These are phyloP conservation scores for Archilochus colubris DNA, from an alignment of 2,113 vertebrate species.

Conservation along the genomic window DNA sequence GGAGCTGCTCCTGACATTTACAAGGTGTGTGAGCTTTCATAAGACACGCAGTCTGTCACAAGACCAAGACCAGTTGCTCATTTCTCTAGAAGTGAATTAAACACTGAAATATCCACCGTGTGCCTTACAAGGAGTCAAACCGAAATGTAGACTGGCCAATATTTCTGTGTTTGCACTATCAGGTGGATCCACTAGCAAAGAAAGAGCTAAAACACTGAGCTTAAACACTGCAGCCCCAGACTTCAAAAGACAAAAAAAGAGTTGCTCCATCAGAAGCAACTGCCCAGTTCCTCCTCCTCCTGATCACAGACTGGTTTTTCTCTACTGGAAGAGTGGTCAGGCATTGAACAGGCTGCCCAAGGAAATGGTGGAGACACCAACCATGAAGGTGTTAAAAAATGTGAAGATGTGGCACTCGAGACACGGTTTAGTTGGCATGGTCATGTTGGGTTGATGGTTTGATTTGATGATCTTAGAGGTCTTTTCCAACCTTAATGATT, in stretches of 20 bases:
- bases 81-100: neutral
- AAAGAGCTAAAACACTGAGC: neutral
- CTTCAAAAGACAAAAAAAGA: neutral
- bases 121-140: neutral
- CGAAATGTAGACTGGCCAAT: neutral
- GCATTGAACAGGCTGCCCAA: too few species aligned
- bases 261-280: neutral
- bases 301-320: neutral
- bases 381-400: too few species aligned
- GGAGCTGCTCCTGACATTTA: neutral
- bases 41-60: neutral
- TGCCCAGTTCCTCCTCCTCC: neutral
- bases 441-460: too few species aligned
- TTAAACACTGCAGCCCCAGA: neutral
- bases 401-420: too few species aligned
- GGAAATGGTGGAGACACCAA: too few species aligned
- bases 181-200: neutral
- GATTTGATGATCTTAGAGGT: too few species aligned
- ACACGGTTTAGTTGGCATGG: too few species aligned
- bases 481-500: too few species aligned
- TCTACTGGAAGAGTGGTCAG: too few species aligned
- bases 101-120: neutral
- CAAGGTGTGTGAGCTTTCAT: neutral
- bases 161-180: neutral
- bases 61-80: neutral